These are phyloP conservation scores for Columbina picui DNA, from an alignment of 2,113 vertebrate species.

Conservation along the genomic window DNA sequence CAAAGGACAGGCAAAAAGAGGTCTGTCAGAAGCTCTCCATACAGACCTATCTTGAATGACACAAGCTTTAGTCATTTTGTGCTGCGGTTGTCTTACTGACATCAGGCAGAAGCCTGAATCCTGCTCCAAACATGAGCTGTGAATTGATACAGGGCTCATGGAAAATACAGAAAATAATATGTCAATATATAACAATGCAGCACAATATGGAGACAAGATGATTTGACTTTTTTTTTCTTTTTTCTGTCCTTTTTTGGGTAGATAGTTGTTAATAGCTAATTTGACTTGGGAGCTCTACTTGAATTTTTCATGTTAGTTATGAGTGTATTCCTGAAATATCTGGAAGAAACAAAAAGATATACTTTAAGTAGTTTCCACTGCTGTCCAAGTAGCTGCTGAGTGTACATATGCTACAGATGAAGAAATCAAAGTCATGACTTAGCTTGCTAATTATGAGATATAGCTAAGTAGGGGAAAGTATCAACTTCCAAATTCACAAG, in stretches of 20 bases:
- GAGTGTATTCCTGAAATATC: background rate
- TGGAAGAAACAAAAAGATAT: conserved; percentile 9
- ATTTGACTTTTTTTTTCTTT: background rate
- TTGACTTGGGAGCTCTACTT: background rate
- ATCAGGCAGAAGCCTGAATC: background rate
- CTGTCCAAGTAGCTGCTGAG: background rate
- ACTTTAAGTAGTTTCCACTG: background rate
- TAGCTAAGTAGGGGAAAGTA: background rate
- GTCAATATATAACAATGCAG: background rate
- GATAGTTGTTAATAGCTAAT: background rate
- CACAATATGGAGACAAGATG: background rate
- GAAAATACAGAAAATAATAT: background rate
- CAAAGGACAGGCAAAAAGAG: background rate
- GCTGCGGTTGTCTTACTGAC: background rate
- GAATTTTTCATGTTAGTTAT: background rate
- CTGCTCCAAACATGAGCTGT: background rate
- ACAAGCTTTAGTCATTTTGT: accelerated
- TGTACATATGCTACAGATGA: background rate
- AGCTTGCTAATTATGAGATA: background rate
- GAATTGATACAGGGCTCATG: background rate
- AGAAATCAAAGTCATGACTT: background rate
- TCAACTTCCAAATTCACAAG: background rate
- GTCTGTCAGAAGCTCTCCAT: background rate
- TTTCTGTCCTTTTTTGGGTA: background rate
- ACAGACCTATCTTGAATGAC: background rate